Evolutionary conservation across 2,888 invertebrate genomes (phyloP).

Genomic region (Athripsodes cinereus): DNA sequence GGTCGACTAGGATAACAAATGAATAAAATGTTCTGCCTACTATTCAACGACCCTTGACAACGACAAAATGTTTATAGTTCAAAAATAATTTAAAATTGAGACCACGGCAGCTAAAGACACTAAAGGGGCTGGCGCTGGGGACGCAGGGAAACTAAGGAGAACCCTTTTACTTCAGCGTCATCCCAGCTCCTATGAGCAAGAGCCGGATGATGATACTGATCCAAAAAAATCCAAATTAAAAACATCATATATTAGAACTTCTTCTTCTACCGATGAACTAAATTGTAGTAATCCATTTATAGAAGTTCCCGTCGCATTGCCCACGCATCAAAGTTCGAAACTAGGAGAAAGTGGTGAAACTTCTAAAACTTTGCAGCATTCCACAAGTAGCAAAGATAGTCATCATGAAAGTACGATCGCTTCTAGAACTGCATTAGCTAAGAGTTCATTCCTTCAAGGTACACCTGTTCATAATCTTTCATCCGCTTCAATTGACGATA

Average conservation of each 20-base stretch:
- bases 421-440: background rate
- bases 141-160: slow-evolving; percentile 17
- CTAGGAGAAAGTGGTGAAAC: too few species aligned
- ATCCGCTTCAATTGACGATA: background rate
- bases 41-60: too few species aligned
- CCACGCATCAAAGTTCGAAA: too few species aligned
- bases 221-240: slow-evolving; percentile 6
- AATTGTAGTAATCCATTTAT: background rate
- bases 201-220: slow-evolving; percentile 17
- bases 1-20: too few species aligned
- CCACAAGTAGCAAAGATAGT: background rate
- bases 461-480: background rate
- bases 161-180: slow-evolving; percentile 18
- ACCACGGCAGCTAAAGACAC: slow-evolving; percentile 15
- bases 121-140: slow-evolving; percentile 30
- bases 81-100: too few species aligned
- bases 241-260: background rate
- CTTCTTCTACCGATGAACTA: background rate
- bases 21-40: too few species aligned
- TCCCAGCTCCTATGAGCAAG: slow-evolving; percentile 21
- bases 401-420: background rate
- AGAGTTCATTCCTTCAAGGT: background rate
- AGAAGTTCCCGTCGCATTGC: too few species aligned
- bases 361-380: background rate
- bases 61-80: too few species aligned